phyloP scores from a whole-genome alignment of 53 echinoderm and acorn worm genomes.

The Henricia sp. region DNA sequence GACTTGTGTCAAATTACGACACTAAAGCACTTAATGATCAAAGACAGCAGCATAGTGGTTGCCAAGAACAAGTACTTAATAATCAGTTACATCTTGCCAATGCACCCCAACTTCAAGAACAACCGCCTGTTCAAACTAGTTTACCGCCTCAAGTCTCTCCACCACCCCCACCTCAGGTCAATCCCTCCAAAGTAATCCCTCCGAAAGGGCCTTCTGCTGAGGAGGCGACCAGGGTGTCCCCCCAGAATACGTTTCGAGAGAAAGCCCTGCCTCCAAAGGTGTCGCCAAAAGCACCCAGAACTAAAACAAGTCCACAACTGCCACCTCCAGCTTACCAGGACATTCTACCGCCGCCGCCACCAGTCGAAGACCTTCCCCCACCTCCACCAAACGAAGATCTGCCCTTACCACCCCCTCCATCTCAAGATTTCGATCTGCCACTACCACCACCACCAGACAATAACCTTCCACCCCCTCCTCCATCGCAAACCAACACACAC shows the following conservation, averaged over 20 bases:
- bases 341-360: slow-evolving; percentile 51
- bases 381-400: slow-evolving; percentile 46
- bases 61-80: slow-evolving; percentile 25
- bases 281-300: slow-evolving; percentile 21
- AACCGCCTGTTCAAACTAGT: slow-evolving; percentile 15
- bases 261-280: slow-evolving; percentile 39
- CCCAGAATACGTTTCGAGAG: slow-evolving; percentile 15
- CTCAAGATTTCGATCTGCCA: slow-evolving; percentile 48
- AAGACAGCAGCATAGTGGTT: neutral
- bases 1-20: slow-evolving; percentile 45
- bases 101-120: neutral
- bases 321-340: slow-evolving; percentile 1
- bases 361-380: slow-evolving; percentile 50
- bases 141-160: slow-evolving; percentile 20
- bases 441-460: slow-evolving; percentile 56
- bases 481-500: slow-evolving; percentile 16
- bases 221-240: neutral
- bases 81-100: slow-evolving; percentile 2
- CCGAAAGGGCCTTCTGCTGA: slow-evolving; percentile 21
- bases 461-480: slow-evolving; percentile 57
- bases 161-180: slow-evolving; percentile 28
- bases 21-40: slow-evolving; percentile 1
- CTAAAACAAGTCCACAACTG: neutral
- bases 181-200: slow-evolving; percentile 2
- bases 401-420: slow-evolving; percentile 52